phyloP scores from a whole-genome alignment of 2,888 invertebrate genomes.

The Cyclophora albipunctata region DNA sequence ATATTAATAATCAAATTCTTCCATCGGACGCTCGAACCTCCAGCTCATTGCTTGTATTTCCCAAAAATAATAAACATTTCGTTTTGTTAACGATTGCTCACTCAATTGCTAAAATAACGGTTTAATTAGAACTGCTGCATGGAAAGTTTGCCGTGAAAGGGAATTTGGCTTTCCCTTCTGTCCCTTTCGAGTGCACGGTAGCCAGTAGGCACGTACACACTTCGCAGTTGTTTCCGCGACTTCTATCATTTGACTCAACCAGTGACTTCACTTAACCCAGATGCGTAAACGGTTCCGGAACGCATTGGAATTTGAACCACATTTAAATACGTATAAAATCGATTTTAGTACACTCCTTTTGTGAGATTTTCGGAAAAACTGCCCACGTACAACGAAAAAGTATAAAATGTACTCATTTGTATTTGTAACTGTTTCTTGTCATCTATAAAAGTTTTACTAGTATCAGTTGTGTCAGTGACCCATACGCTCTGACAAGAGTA shows the following conservation, averaged over 20 bases:
- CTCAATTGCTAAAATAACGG: neutral
- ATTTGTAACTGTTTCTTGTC: neutral
- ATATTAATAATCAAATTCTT: too few relatives aligned
- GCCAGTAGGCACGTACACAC: slow-evolving; percentile 32
- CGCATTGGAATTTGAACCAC: slow-evolving; percentile 58
- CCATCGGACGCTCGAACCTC: too few relatives aligned
- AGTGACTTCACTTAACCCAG: slow-evolving; percentile 52
- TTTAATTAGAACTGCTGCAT: slow-evolving; percentile 7
- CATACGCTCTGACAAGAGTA: too few relatives aligned
- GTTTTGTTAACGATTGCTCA: slow-evolving; percentile 1
- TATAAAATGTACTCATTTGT: neutral
- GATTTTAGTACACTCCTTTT: slow-evolving; percentile 38
- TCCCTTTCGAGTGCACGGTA: slow-evolving; percentile 35
- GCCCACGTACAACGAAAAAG: slow-evolving; percentile 15
- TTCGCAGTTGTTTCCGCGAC: slow-evolving; percentile 32
- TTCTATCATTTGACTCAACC: slow-evolving; percentile 39
- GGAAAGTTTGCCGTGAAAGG: slow-evolving; percentile 29
- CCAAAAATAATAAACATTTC: too few relatives aligned
- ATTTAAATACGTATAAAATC: slow-evolving; percentile 42
- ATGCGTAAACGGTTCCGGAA: slow-evolving; percentile 45
- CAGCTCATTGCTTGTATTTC: too few relatives aligned
- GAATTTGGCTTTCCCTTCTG: slow-evolving; percentile 45
- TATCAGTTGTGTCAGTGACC: too few relatives aligned
- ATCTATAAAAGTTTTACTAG: neutral
- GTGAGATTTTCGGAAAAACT: slow-evolving; percentile 45